These are phyloP conservation scores for Phania funesta DNA, from an alignment of 2,888 invertebrate species.

Conservation along the genomic window DNA sequence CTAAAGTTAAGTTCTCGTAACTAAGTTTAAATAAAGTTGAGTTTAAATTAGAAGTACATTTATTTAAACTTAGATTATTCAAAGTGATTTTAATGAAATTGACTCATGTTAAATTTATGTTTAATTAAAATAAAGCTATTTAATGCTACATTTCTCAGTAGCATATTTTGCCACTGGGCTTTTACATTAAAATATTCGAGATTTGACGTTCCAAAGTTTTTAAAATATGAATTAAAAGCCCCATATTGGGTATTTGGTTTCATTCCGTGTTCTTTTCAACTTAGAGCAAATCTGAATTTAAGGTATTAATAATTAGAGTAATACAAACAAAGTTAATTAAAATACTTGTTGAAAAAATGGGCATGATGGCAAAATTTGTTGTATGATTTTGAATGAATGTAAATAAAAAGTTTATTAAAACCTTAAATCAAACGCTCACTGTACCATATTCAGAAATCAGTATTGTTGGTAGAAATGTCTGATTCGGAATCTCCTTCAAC, in stretches of 20 bases:
- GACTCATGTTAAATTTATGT: no score
- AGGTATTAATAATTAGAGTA: constrained; percentile 41
- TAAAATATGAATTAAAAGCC: not conserved
- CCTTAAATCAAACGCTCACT: constrained; percentile 86
- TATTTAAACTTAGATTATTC: no score
- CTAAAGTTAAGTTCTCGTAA: no score
- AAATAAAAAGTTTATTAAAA: constrained; percentile 74
- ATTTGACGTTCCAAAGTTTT: not conserved
- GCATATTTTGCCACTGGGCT: not conserved
- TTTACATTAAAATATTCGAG: not conserved
- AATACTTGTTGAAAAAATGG: not conserved
- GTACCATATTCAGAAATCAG: constrained; percentile 87
- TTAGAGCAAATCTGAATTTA: constrained; percentile 60
- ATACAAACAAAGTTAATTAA: not conserved
- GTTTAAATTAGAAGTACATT: no score
- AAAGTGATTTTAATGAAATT: no score
- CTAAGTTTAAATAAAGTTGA: no score
- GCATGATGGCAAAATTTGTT: not conserved
- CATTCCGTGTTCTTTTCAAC: constrained; percentile 17
- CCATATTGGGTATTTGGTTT: not conserved
- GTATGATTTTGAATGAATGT: constrained; percentile 1
- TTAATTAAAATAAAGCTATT: no score
- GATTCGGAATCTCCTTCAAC: constrained; percentile 76
- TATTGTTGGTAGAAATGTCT: constrained; percentile 80
- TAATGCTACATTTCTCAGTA: no score